Evolutionary conservation across 2,113 vertebrate species (phyloP).

Genomic region (Oryzias woworae): DNA sequence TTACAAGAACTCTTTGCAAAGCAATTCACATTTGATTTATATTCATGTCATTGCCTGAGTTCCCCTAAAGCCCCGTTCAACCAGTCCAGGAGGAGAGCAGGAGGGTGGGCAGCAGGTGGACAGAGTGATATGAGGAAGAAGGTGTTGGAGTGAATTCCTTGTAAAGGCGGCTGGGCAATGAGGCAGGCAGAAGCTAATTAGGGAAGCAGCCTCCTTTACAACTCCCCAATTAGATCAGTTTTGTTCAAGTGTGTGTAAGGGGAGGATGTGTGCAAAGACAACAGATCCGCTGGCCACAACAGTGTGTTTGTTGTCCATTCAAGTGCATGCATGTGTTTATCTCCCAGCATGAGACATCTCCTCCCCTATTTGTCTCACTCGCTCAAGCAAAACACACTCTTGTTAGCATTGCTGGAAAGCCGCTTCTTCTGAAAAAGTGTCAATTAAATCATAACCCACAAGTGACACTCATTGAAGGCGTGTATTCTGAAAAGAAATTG

Average conservation of each 20-base stretch:
- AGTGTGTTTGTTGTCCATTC: slow-evolving; percentile 28
- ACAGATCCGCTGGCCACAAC: slow-evolving; percentile 58
- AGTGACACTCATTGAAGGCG: slow-evolving; percentile 45
- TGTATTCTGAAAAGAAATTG: slow-evolving; percentile 26
- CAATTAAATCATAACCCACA: slow-evolving; percentile 68
- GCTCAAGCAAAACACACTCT: slow-evolving; percentile 56
- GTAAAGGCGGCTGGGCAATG: slow-evolving; percentile 74
- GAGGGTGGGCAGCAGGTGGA: slow-evolving; percentile 67
- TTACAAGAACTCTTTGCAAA: slow-evolving; percentile 24
- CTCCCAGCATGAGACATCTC: slow-evolving; percentile 28
- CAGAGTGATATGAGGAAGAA: slow-evolving; percentile 50
- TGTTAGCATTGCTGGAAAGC: slow-evolving; percentile 61
- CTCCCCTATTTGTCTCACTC: slow-evolving; percentile 42
- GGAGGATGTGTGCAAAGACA: slow-evolving; percentile 40
- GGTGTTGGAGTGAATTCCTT: slow-evolving; percentile 61
- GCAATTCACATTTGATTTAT: slow-evolving; percentile 34
- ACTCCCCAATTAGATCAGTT: slow-evolving; percentile 75
- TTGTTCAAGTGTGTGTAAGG: slow-evolving; percentile 47
- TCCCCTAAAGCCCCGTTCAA: slow-evolving; percentile 25
- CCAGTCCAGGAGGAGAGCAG: slow-evolving; percentile 35
- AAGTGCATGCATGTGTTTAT: slow-evolving; percentile 26
- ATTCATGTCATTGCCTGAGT: slow-evolving; percentile 40
- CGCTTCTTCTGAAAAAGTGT: slow-evolving; percentile 66
- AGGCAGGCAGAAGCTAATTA: slow-evolving; percentile 77
- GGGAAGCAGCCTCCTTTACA: slow-evolving; percentile 71